phyloP scores from a whole-genome alignment of 2,797 vertebrate species.

The Arrhamphus sclerolepis region DNA sequence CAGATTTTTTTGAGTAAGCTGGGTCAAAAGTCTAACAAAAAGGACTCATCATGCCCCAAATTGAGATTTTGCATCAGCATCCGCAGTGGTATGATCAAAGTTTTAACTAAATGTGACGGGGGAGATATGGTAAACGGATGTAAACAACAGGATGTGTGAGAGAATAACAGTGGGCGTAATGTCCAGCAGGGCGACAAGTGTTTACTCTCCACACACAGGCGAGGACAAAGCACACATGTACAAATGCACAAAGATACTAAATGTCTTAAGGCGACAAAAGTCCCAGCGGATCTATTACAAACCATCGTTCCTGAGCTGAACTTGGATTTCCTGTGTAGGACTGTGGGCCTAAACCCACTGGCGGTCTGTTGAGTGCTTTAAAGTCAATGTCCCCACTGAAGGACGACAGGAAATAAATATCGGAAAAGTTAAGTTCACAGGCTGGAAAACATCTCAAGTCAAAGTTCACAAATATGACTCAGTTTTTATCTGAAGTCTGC shows the following conservation, averaged over 20 bases:
- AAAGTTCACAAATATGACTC: slow-evolving; percentile 42
- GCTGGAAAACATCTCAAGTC: slow-evolving; percentile 21
- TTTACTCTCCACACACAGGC: slow-evolving; percentile 36
- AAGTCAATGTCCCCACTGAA: neutral
- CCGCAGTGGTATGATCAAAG: neutral
- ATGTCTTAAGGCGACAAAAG: slow-evolving; percentile 4
- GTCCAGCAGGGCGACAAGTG: slow-evolving; percentile 18
- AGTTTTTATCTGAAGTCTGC: slow-evolving; percentile 16
- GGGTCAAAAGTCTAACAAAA: neutral
- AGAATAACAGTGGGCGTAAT: slow-evolving; percentile 35
- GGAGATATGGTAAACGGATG: slow-evolving; percentile 13
- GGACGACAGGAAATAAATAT: slow-evolving; percentile 17
- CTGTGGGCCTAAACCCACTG: fast-evolving
- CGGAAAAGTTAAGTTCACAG: slow-evolving; percentile 12
- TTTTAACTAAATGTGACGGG: slow-evolving; percentile 8
- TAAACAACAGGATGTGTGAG: slow-evolving; percentile 62
- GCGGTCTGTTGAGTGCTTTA: neutral
- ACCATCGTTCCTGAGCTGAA: neutral
- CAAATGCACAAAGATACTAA: slow-evolving; percentile 9
- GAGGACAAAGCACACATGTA: neutral
- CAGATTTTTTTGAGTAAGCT: neutral
- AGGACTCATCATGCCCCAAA: neutral
- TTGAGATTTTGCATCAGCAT: neutral
- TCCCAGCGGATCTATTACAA: slow-evolving; percentile 14
- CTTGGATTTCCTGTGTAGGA: slow-evolving; percentile 16